Percentiles rank a stretch among this genome's conserved stretches.
Evolutionary conservation across 2,888 invertebrate genomes (phyloP).

Genomic region (Copidosoma aretas): DNA sequence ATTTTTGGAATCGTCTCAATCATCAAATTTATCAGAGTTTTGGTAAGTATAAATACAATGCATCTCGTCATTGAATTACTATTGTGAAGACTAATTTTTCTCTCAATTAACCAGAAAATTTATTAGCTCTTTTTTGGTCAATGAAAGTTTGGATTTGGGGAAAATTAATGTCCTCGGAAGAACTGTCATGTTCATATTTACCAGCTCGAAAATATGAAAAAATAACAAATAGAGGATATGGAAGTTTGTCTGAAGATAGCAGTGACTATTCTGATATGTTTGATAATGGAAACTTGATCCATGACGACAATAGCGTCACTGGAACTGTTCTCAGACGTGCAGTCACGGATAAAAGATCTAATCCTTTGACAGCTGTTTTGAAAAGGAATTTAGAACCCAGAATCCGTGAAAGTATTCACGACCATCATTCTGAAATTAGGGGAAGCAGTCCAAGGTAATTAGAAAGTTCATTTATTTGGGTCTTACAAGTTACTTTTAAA

Average conservation of each 20-base stretch:
- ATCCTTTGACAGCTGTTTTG: constrained; percentile 15
- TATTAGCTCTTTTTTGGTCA: constrained; percentile 41
- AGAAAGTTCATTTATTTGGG: neutral
- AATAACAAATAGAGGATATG: constrained; percentile 35
- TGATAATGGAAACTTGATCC: constrained; percentile 18
- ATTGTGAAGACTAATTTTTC: neutral
- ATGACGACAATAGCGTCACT: constrained; percentile 21
- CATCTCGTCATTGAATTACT: neutral
- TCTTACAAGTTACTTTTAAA: neutral
- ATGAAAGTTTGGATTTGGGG: constrained; percentile 45
- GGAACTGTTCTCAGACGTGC: constrained; percentile 27
- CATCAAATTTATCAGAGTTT: constrained; percentile 26
- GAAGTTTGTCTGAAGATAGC: constrained; percentile 37
- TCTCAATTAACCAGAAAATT: constrained; percentile 44
- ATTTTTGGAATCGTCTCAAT: constrained; percentile 11
- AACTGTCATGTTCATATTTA: constrained; percentile 57
- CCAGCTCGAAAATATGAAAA: constrained; percentile 50
- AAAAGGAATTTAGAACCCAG: constrained; percentile 8
- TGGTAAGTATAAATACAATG: constrained; percentile 16
- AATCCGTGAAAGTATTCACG: constrained; percentile 3
- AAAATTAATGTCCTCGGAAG: constrained; percentile 47
- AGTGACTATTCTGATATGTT: constrained; percentile 29
- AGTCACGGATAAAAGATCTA: neutral
- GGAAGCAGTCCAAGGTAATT: neutral
- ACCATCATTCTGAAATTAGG: neutral